Percentiles rank a stretch among this genome's conserved stretches.
These are phyloP conservation scores for Lutjanus campechanus DNA, from an alignment of 2,797 vertebrate genomes.

Conservation along the genomic window DNA sequence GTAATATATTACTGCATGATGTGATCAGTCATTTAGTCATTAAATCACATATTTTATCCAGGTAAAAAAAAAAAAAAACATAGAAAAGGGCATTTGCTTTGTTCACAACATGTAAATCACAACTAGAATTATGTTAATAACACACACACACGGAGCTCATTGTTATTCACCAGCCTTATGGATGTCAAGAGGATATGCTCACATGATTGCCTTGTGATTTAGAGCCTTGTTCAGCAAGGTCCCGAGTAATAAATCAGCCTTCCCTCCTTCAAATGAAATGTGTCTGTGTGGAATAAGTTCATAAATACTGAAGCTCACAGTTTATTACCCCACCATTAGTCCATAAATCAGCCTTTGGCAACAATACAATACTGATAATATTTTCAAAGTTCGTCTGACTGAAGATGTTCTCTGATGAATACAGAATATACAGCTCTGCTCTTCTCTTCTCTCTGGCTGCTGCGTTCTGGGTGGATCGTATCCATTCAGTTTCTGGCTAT, in stretches of 20 bases:
- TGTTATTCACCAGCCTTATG: slow-evolving; percentile 29
- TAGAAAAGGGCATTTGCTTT: background rate
- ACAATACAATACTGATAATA: slow-evolving; percentile 13
- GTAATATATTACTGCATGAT: background rate
- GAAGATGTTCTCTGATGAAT: slow-evolving; percentile 1
- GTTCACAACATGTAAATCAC: background rate
- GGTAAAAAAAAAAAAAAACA: background rate
- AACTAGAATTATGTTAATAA: slow-evolving; percentile 5
- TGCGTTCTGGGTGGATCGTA: slow-evolving; percentile 4
- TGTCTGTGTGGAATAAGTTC: slow-evolving; percentile 45
- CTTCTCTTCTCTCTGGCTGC: too few species aligned
- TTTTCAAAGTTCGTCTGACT: slow-evolving; percentile 1
- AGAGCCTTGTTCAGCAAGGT: slow-evolving; percentile 30
- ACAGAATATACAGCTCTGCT: background rate
- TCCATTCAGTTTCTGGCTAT: slow-evolving; percentile 17
- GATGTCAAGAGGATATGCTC: slow-evolving; percentile 30
- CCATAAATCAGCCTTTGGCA: slow-evolving; percentile 36
- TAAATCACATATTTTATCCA: background rate
- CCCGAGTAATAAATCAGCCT: slow-evolving; percentile 41
- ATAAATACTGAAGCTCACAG: slow-evolving; percentile 42
- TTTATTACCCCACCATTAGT: slow-evolving; percentile 38
- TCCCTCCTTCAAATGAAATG: slow-evolving; percentile 32
- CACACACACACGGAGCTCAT: background rate
- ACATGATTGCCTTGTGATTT: slow-evolving; percentile 49
- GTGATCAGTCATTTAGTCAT: background rate